phyloP scores from a whole-genome alignment of 2,797 vertebrate species.

The Oryzias sinensis region DNA sequence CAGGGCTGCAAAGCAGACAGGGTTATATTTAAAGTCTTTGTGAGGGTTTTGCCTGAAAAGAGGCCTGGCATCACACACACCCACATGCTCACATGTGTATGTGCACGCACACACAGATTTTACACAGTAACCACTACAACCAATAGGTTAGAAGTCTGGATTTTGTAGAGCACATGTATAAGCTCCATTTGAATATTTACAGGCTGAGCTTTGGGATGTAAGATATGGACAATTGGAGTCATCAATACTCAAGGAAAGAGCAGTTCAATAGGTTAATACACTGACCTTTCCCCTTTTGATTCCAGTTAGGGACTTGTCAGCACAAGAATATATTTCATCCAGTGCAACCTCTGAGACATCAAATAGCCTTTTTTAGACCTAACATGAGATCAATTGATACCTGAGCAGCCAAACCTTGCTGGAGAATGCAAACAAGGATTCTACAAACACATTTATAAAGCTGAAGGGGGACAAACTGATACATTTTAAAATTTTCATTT shows the following conservation, averaged over 20 bases:
- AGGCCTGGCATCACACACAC: conserved; percentile 61
- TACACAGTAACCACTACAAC: conserved; percentile 65
- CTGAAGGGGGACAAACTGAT: no score
- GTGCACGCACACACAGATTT: conserved; percentile 22
- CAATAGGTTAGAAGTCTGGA: conserved; percentile 79
- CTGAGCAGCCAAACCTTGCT: conserved; percentile 32
- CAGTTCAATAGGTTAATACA: conserved; percentile 85
- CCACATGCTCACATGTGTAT: conserved; percentile 27
- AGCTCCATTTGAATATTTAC: conserved; percentile 80
- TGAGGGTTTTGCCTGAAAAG: conserved; percentile 79
- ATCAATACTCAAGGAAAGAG: conserved; percentile 78
- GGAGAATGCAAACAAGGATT: no score
- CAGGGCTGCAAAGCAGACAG: conserved; percentile 82
- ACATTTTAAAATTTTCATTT: no score
- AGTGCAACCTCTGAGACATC: conserved; percentile 44
- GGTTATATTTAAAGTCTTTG: conserved; percentile 86
- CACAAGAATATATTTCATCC: conserved; percentile 78
- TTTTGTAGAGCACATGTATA: conserved; percentile 70
- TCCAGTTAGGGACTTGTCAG: conserved; percentile 79
- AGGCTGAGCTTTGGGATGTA: conserved; percentile 68
- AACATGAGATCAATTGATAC: conserved; percentile 38
- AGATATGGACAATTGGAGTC: conserved; percentile 79
- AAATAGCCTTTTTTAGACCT: conserved; percentile 35
- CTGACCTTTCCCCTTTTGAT: conserved; percentile 85
- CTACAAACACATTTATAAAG: no score